Percentiles rank a stretch among this genome's conserved stretches.
Evolutionary conservation across 2,113 vertebrate species (phyloP).

Genomic region (Equus quagga): DNA sequence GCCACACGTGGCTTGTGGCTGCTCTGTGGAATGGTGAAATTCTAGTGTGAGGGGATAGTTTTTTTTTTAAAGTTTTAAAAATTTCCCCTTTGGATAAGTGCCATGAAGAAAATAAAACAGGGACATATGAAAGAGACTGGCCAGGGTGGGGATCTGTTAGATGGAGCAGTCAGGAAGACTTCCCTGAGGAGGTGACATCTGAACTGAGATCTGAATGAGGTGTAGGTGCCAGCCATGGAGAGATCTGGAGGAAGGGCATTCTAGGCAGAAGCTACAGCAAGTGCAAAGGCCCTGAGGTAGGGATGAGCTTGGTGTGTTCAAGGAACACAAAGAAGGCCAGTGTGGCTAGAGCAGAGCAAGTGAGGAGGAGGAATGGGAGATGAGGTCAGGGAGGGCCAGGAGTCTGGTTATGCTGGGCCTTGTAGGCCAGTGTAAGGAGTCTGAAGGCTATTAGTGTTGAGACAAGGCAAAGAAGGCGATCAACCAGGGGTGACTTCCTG

Average conservation of each 20-base stretch:
- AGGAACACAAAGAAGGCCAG: not conserved
- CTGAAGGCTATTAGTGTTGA: not conserved
- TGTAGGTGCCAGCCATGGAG: not conserved
- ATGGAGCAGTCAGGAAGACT: not conserved
- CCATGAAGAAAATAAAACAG: not conserved
- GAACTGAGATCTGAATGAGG: not conserved
- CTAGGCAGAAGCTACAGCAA: not conserved
- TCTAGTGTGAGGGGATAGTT: not conserved
- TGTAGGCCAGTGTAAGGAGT: not conserved
- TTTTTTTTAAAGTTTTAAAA: not conserved
- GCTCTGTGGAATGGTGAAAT: not conserved
- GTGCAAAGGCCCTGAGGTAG: constrained; percentile 20
- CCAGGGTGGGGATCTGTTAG: not conserved
- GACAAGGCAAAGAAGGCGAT: not conserved
- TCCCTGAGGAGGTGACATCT: not conserved
- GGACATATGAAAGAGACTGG: not conserved
- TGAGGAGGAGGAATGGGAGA: not conserved
- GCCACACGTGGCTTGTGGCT: not conserved
- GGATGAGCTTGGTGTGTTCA: not conserved
- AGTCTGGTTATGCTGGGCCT: not conserved
- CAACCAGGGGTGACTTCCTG: not conserved
- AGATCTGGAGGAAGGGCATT: not conserved
- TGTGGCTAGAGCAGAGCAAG: not conserved
- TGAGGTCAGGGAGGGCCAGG: not conserved
- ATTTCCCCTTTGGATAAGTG: not conserved